Evolutionary conservation across 2,113 vertebrate species (phyloP), one percentile per base, ranked within the genome.

Genomic region (Geococcyx californianus): DNA sequence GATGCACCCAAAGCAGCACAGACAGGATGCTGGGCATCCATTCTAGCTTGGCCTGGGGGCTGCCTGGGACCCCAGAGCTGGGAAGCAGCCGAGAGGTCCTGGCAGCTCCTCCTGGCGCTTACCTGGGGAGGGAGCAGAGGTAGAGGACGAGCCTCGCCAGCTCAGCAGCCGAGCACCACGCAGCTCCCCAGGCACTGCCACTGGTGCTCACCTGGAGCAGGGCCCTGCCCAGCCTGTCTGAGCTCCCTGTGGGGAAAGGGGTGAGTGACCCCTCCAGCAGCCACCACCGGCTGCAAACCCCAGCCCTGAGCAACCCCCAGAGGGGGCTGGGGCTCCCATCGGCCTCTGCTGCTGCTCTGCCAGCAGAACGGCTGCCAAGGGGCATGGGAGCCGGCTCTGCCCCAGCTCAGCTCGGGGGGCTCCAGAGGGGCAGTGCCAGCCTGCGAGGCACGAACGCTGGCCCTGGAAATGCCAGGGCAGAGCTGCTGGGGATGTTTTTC

Each of bases 71-170:
- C 24, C 28, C 45, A 0, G 3, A n/a, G 75, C 9, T 6, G 25
- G 66, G 44, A 52, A 59, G 54, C 49, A 79, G 54, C 29, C 0
- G 0, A 16, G 17, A 15, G 28, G 12, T 40, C 33, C 36, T 34
- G 20, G 26, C 66, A 40, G 73, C 7, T 33, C 23, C 89, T 40
- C 24, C 24, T 23, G 67, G 58, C 17, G 23, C 94, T 93, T 97
- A 99, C 99, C 99, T 99, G 96, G 98, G 98, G 72, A 99, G 94
- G 42, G 98, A 97, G 95, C 98, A 96, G 90, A 99, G 97, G 97
- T 98, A 99, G 87, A 98, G 98, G 47, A 99, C 82, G 77, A 99
- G 97, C 40, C 90, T 97, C 2, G 97, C 96, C 77, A 99, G 96
- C 73, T 98, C 98, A 0, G 94, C 64, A 20, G 97, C 97, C 0